phyloP scores from a whole-genome alignment of 2,888 invertebrate genomes.

The Cotesia congregata region DNA sequence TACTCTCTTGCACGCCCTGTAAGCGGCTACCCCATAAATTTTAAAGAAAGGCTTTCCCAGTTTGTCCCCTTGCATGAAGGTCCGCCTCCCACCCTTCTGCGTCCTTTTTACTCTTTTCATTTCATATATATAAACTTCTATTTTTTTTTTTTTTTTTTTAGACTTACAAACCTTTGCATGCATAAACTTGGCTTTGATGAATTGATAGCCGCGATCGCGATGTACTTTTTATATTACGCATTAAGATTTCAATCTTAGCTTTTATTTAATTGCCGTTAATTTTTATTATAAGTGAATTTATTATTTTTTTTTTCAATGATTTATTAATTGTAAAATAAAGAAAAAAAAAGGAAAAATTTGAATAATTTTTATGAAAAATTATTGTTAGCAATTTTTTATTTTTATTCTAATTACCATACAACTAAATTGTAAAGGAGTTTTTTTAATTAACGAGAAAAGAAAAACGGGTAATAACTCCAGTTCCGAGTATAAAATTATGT shows the following conservation, averaged over 20 bases:
- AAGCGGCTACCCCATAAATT: conserved; percentile 49
- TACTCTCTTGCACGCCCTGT: conserved; percentile 24
- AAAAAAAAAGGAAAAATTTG: too few species aligned
- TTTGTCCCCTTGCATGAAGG: background rate
- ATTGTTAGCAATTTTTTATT: too few species aligned
- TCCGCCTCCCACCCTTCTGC: background rate
- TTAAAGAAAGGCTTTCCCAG: conserved; percentile 47
- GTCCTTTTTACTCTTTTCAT: conserved; percentile 34
- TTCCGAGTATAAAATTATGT: conserved; percentile 38
- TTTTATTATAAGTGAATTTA: too few species aligned
- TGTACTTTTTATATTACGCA: background rate
- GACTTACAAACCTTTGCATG: conserved; percentile 20
- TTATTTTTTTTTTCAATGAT: too few species aligned
- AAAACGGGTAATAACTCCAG: background rate
- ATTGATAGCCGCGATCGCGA: background rate
- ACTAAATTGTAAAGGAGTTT: background rate
- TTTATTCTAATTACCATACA: background rate
- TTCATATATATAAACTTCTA: background rate
- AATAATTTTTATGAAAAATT: too few species aligned
- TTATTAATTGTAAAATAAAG: too few species aligned
- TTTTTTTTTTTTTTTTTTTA: conserved; percentile 13
- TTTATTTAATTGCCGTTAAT: background rate
- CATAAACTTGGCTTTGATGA: conserved; percentile 27
- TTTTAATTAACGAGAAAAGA: background rate
- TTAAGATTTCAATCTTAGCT: background rate